Evolutionary conservation across 2,113 vertebrate genomes (phyloP).

Genomic region (Lepisosteus oculatus): DNA sequence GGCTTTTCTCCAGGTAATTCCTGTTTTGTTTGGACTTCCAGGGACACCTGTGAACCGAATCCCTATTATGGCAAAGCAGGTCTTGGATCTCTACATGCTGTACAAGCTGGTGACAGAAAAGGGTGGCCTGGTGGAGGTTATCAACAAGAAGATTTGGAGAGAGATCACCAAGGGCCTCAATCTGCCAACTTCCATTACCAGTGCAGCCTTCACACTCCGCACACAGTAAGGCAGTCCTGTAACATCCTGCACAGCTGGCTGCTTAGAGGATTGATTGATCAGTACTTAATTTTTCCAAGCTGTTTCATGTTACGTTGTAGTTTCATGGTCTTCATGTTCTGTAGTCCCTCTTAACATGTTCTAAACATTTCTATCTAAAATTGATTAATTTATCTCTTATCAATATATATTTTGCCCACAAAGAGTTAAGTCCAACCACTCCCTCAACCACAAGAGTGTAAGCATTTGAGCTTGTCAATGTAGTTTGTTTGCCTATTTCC

Average conservation of each 20-base stretch:
- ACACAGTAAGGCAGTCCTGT: constrained; percentile 74
- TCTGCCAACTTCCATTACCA: constrained; percentile 96
- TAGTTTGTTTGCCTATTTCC: too few relatives aligned
- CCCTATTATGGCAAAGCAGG: constrained; percentile 98
- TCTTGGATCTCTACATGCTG: constrained; percentile 90
- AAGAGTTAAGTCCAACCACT: too few relatives aligned
- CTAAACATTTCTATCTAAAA: too few relatives aligned
- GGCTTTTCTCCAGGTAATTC: not conserved
- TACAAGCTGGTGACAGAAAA: constrained; percentile 97
- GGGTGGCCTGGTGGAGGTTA: constrained; percentile 94
- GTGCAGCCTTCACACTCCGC: constrained; percentile 92
- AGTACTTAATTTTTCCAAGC: too few relatives aligned
- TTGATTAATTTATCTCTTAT: too few relatives aligned
- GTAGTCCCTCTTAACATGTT: too few relatives aligned
- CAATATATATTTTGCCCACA: too few relatives aligned
- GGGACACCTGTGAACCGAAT: constrained; percentile 96
- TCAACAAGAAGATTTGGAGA: constrained; percentile 98
- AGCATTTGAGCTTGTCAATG: too few relatives aligned
- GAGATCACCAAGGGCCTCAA: constrained; percentile 97
- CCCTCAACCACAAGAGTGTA: too few relatives aligned
- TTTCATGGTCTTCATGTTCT: too few relatives aligned
- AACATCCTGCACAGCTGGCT: constrained; percentile 33
- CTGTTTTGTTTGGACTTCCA: constrained; percentile 38
- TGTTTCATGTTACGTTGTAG: too few relatives aligned
- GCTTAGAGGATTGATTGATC: too few relatives aligned